A percentile compares a stretch with the other conserved stretches of the same genome.
Evolutionary conservation across 2,888 invertebrate genomes (phyloP).

Genomic region (Nomada hirtipes): DNA sequence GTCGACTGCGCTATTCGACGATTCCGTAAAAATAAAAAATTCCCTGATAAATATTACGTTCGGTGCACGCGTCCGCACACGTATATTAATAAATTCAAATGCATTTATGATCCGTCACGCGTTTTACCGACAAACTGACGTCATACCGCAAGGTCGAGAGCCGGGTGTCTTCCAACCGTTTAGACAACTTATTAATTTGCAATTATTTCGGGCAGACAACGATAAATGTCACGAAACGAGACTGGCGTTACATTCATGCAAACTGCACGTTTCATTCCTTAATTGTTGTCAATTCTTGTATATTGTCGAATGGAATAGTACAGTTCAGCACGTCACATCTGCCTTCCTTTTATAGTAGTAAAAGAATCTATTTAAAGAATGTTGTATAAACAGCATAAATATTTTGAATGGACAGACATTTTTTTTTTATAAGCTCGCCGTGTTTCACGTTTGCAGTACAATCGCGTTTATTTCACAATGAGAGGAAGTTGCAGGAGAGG

Average conservation of each 20-base stretch:
- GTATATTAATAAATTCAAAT: constrained; percentile 30
- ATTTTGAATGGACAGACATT: neutral
- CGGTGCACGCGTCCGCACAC: neutral
- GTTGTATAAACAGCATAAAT: neutral
- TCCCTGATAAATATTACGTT: neutral
- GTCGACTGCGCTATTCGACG: neutral
- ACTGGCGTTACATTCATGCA: too few species aligned
- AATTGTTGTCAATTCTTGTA: too few species aligned
- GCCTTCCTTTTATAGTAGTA: too few species aligned
- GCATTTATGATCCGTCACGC: constrained; percentile 9
- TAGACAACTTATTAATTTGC: constrained; percentile 20
- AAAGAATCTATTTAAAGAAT: too few species aligned
- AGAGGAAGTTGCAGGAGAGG: neutral
- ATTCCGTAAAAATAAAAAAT: neutral
- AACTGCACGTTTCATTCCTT: too few species aligned
- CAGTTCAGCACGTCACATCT: too few species aligned
- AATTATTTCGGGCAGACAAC: constrained; percentile 1
- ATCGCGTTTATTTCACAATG: neutral
- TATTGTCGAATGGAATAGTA: too few species aligned
- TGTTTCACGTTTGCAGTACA: neutral
- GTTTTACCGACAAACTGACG: constrained; percentile 31
- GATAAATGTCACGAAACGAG: neutral
- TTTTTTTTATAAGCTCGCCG: neutral
- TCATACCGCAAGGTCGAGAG: constrained; percentile 41
- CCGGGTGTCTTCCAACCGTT: constrained; percentile 8